These are phyloP conservation scores for Isichthys henryi DNA, from an alignment of 2,113 vertebrate species.

Conservation along the genomic window DNA sequence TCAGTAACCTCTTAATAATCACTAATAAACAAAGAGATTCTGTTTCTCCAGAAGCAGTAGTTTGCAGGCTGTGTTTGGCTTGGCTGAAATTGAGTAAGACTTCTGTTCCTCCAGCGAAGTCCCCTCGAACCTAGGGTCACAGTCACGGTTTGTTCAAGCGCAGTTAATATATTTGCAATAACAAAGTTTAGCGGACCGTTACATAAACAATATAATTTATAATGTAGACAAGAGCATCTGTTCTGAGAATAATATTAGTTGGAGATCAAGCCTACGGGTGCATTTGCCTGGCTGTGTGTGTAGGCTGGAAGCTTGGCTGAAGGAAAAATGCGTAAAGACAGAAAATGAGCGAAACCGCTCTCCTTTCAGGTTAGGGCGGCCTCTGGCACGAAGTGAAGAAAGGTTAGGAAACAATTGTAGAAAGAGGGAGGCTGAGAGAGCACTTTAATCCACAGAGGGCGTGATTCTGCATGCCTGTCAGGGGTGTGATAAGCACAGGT, in stretches of 20 bases:
- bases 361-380: neutral
- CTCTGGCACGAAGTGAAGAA: neutral
- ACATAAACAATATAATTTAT: constrained; percentile 11
- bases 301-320: neutral
- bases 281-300: neutral
- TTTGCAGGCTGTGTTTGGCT: neutral
- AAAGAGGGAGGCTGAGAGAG: constrained; percentile 21
- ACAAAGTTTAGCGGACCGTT: neutral
- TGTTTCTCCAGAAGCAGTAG: neutral
- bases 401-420: constrained; percentile 30
- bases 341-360: constrained; percentile 19
- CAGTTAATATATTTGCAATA: neutral
- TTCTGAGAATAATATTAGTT: neutral
- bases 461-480: constrained; percentile 43
- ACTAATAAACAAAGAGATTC: neutral
- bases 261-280: neutral
- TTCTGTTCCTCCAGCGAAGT: neutral
- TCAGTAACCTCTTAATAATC: neutral
- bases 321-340: constrained; percentile 25
- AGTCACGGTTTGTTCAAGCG: neutral
- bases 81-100: neutral
- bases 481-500: constrained; percentile 15
- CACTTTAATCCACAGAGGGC: constrained; percentile 28
- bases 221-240: neutral
- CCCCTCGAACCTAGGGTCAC: neutral